A percentile compares a stretch with the other conserved stretches of the same genome.
These are phyloP conservation scores for Albula glossodonta DNA, from an alignment of 2,113 vertebrate genomes.

Conservation along the genomic window DNA sequence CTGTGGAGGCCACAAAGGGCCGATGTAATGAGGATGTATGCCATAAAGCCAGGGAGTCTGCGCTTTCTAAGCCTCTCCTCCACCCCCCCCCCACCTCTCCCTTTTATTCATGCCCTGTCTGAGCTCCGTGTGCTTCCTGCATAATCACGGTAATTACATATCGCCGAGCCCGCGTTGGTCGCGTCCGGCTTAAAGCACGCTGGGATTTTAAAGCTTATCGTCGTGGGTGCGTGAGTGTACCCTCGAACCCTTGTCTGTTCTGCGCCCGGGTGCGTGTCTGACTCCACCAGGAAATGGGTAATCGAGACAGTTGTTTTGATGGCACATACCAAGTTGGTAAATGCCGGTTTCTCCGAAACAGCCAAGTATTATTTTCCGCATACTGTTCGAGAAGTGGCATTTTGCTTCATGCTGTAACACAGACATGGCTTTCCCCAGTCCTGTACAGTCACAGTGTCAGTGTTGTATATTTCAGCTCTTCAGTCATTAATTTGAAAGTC, in stretches of 20 bases:
- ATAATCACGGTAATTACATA: conserved; percentile 65
- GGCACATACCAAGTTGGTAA: too few species aligned
- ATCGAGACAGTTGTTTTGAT: not conserved
- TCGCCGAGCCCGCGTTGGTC: conserved; percentile 29
- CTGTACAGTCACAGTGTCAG: too few species aligned
- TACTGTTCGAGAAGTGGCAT: too few species aligned
- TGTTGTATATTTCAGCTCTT: too few species aligned
- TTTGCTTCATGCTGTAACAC: too few species aligned
- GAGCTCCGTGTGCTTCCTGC: conserved; percentile 61
- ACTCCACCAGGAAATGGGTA: not conserved
- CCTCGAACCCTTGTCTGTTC: not conserved
- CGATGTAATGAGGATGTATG: conserved; percentile 50
- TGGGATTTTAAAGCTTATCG: not conserved
- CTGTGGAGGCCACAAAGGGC: conserved; percentile 40
- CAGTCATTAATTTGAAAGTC: too few species aligned
- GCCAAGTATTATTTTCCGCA: too few species aligned
- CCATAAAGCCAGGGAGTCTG: too few species aligned
- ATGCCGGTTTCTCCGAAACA: too few species aligned
- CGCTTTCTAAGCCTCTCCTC: conserved; percentile 52
- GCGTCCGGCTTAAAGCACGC: conserved; percentile 11
- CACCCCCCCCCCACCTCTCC: conserved; percentile 46
- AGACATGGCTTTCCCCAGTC: too few species aligned
- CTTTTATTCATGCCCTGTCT: conserved; percentile 64
- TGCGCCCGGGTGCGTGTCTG: not conserved
- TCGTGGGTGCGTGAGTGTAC: not conserved